phyloP scores from a whole-genome alignment of 2,888 invertebrate species.

The Timandra comae region DNA sequence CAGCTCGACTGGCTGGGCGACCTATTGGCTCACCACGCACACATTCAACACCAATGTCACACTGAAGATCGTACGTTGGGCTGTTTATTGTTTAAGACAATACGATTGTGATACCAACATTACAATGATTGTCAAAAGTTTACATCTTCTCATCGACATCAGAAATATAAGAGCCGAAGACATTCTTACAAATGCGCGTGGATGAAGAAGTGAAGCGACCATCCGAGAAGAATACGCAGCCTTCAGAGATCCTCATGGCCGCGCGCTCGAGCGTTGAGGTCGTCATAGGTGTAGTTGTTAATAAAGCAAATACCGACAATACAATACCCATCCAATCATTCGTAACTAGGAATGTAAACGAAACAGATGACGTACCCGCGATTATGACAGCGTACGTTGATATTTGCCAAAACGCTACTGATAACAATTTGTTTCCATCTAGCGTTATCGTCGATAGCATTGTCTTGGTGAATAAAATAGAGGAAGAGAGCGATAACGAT shows the following conservation, averaged over 20 bases:
- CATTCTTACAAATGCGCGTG: background rate
- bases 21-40: constrained; percentile 67
- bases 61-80: constrained; percentile 49
- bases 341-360: constrained; percentile 28
- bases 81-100: constrained; percentile 48
- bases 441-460: constrained; percentile 18
- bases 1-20: constrained; percentile 74
- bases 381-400: constrained; percentile 24
- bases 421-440: constrained; percentile 24
- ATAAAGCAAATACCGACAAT: constrained; percentile 40
- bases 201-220: constrained; percentile 19
- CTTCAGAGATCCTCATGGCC: constrained; percentile 67
- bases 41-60: constrained; percentile 53
- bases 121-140: constrained; percentile 5
- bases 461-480: constrained; percentile 13
- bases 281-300: constrained; percentile 41
- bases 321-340: constrained; percentile 33
- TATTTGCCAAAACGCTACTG: constrained; percentile 8
- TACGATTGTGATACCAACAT: constrained; percentile 14
- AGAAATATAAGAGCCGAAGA: constrained; percentile 2
- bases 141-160: constrained; percentile 6
- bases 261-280: constrained; percentile 62
- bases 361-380: constrained; percentile 14
- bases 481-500: constrained; percentile 14
- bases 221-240: constrained; percentile 50